Evolutionary conservation across 2,888 invertebrate genomes (phyloP).

Genomic region (Herminia tarsipennalis): DNA sequence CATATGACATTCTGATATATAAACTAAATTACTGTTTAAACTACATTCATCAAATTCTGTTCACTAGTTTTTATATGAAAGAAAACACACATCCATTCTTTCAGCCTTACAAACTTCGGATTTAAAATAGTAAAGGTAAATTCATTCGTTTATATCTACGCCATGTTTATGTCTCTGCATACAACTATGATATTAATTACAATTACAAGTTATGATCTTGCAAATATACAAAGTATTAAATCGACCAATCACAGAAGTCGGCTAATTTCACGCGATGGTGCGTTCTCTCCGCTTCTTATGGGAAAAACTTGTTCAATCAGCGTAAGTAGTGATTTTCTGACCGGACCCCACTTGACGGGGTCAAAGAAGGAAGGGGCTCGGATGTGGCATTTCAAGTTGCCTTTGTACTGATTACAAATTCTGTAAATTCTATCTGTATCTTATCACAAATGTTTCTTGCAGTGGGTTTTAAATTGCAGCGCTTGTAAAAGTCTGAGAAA

Average conservation of each 20-base stretch:
- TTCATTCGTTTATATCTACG: no score
- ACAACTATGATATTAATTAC: conserved; percentile 16
- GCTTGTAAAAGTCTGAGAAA: no score
- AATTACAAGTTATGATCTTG: conserved; percentile 44
- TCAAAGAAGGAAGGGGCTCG: conserved; percentile 21
- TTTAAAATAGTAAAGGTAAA: no score
- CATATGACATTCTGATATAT: no score
- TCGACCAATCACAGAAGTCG: conserved; percentile 49
- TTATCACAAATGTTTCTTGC: not conserved
- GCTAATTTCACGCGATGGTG: conserved; percentile 78
- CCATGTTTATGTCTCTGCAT: not conserved
- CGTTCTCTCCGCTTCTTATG: conserved; percentile 62
- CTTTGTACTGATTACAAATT: not conserved
- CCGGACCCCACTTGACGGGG: conserved; percentile 49
- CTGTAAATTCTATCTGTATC: not conserved
- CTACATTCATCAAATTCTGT: no score
- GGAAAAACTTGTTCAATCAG: conserved; percentile 82
- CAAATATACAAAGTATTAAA: conserved; percentile 31
- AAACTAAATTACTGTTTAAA: no score
- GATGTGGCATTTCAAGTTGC: conserved; percentile 45
- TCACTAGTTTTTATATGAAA: no score
- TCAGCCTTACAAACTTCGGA: no score
- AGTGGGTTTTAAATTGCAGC: not conserved
- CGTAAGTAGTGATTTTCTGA: conserved; percentile 73
- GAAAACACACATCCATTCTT: no score